These are phyloP conservation scores for Anas platyrhynchos DNA, from an alignment of 2,113 vertebrate species.

Conservation along the genomic window DNA sequence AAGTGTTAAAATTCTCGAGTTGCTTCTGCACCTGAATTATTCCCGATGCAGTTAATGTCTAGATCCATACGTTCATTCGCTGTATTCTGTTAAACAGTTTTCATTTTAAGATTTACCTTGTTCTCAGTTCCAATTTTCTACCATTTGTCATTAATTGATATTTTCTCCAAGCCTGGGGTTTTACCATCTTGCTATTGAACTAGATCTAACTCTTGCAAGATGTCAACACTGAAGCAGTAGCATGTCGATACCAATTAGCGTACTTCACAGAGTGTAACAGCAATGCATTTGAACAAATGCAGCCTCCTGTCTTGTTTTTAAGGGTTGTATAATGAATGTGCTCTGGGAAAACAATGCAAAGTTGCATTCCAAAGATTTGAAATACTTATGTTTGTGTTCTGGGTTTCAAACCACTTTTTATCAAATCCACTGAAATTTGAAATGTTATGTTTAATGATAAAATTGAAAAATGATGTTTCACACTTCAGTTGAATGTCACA, in stretches of 20 bases:
- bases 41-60: background rate
- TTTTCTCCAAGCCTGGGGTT: background rate
- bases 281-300: background rate
- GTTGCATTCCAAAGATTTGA: background rate
- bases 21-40: background rate
- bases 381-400: background rate
- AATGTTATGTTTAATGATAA: background rate
- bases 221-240: background rate
- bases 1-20: background rate
- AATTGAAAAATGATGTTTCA: background rate
- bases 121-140: background rate
- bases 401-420: background rate
- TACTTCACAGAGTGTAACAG: background rate
- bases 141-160: background rate
- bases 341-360: fast-evolving
- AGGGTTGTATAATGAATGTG: background rate
- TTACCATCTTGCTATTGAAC: background rate
- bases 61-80: background rate
- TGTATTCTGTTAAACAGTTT: background rate
- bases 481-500: background rate
- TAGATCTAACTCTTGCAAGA: background rate
- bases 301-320: background rate
- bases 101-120: background rate
- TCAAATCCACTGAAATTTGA: background rate
- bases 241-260: background rate